Evolutionary conservation across 2,888 invertebrate species (phyloP).

Genomic region (Drosophila testacea): DNA sequence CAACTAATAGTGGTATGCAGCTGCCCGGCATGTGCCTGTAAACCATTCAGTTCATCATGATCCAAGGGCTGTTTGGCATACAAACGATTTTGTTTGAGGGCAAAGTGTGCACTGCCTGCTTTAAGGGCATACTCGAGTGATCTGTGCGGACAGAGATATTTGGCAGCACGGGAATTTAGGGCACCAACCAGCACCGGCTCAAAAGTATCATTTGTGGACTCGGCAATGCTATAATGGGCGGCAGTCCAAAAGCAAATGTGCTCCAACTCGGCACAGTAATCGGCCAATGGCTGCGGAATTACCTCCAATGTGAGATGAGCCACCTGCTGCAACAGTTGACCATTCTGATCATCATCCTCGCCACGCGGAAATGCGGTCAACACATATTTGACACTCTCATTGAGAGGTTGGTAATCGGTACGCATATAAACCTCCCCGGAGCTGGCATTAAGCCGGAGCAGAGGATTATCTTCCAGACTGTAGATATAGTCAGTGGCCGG

Average conservation of each 20-base stretch:
- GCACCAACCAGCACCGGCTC: constrained; percentile 83
- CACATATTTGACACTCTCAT: constrained; percentile 69
- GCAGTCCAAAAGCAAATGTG: constrained; percentile 83
- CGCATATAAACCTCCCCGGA: constrained; percentile 83
- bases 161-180: constrained; percentile 84
- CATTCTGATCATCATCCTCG: constrained; percentile 23
- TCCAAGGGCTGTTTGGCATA: constrained; percentile 85
- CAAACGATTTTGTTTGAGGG: constrained; percentile 83
- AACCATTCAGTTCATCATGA: constrained; percentile 85
- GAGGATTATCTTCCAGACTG: constrained; percentile 77
- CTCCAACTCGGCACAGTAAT: constrained; percentile 80
- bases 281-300: constrained; percentile 67
- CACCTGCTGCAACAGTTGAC: constrained; percentile 65
- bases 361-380: constrained; percentile 77
- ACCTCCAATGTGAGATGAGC: constrained; percentile 82
- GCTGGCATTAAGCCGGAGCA: constrained; percentile 78
- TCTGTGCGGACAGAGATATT: constrained; percentile 86
- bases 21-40: constrained; percentile 69
- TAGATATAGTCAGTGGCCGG: constrained; percentile 79
- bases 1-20: constrained; percentile 83
- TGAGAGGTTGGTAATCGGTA: constrained; percentile 74
- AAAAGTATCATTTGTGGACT: constrained; percentile 64
- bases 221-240: constrained; percentile 81
- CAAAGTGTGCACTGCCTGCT: constrained; percentile 82
- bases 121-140: constrained; percentile 86